Evolutionary conservation across 1,140 invertebrate species (phyloP).

Genomic region (Scaptomyza hsui): DNA sequence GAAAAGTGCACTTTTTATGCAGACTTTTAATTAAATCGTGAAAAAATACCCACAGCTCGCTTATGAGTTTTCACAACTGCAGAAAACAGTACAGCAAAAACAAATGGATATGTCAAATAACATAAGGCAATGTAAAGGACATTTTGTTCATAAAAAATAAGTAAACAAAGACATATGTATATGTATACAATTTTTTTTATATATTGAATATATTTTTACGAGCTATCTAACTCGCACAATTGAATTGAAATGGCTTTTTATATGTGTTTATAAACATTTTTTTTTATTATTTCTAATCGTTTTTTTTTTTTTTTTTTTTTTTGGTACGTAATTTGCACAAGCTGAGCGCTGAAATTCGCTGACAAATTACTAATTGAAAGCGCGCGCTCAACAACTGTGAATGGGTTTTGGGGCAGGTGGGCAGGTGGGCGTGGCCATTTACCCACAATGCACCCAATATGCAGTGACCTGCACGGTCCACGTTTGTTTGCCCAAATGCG

Average conservation of each 20-base stretch:
- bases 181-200: too few species aligned
- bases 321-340: conserved; percentile 62
- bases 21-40: conserved; percentile 37
- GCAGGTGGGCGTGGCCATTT: conserved; percentile 28
- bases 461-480: conserved; percentile 72
- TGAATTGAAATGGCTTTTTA: conserved; percentile 69
- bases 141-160: conserved; percentile 47
- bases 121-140: conserved; percentile 38
- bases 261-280: conserved; percentile 39
- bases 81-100: background rate
- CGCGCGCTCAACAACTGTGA: conserved; percentile 49
- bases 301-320: conserved; percentile 6
- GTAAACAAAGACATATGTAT: conserved; percentile 12
- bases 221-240: conserved; percentile 49
- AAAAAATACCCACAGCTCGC: background rate
- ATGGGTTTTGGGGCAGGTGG: conserved; percentile 37
- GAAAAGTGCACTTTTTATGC: conserved; percentile 8
- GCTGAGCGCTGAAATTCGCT: conserved; percentile 53
- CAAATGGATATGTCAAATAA: conserved; percentile 30
- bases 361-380: conserved; percentile 80
- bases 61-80: conserved; percentile 21
- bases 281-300: conserved; percentile 15
- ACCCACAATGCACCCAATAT: conserved; percentile 58
- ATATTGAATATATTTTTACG: conserved; percentile 4
- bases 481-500: conserved; percentile 77